Evolutionary conservation across 1,140 invertebrate species (phyloP).

Genomic region (Melanaphis sacchari): DNA sequence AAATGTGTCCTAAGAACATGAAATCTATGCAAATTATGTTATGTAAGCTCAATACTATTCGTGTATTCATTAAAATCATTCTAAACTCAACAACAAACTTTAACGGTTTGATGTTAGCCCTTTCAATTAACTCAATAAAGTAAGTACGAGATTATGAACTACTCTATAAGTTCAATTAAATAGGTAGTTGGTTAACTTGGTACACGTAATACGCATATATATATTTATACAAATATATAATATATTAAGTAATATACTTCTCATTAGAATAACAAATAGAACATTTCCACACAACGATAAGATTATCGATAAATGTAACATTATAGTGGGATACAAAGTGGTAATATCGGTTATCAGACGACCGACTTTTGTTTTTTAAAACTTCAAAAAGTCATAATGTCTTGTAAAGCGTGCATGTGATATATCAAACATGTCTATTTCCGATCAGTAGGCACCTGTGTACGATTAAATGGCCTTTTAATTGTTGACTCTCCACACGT

Average conservation of each 20-base stretch:
- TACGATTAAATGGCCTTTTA: background rate
- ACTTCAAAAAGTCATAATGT: background rate
- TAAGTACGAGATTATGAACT: background rate
- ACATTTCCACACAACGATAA: background rate
- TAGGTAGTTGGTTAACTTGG: background rate
- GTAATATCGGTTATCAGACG: background rate
- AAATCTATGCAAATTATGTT: background rate
- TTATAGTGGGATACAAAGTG: background rate
- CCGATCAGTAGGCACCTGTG: background rate
- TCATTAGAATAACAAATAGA: background rate
- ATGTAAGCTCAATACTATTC: background rate
- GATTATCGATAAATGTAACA: background rate
- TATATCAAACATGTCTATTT: background rate
- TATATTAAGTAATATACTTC: background rate
- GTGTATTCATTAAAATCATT: background rate
- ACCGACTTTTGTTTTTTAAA: background rate
- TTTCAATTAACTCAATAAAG: background rate
- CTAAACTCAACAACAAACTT: constrained; percentile 1
- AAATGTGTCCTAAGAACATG: too few relatives aligned
- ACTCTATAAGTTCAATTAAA: background rate
- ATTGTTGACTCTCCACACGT: background rate
- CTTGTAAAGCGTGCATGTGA: too few relatives aligned
- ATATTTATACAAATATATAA: too few relatives aligned
- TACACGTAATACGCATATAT: too few relatives aligned
- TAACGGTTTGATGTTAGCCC: background rate